Evolutionary conservation across 2,888 invertebrate species (phyloP), one percentile per base, ranked within the genome.

Genomic region (Himalopsyche anomala): DNA sequence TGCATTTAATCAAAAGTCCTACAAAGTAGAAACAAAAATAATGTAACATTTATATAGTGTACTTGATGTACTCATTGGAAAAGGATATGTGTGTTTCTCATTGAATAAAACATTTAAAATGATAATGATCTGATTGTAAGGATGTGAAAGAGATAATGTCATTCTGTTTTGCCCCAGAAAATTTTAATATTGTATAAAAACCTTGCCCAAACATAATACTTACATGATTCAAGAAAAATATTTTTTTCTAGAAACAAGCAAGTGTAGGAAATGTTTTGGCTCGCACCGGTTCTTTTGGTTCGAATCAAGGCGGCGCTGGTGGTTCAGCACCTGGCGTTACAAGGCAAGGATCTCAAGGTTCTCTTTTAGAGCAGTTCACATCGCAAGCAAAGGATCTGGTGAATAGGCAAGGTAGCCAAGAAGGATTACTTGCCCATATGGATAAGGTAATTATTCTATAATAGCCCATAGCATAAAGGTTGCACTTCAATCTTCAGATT

Each of bases 371-470:
- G 91, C 97, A 97, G 90, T 96, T 98, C 90, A 96, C 98, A 5
- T 95, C 95, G 0, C 98, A 98, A 90, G 98, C 98, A 15, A 97
- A 98, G 91, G 98, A 98, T 89, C 92, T 98, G 85, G 97, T 98
- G 2, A 97, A 97, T 0, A 93, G 97, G 2, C 98, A 98, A 91
- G 96, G 96, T 91, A 97, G 97, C 90, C 98, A 98, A 91, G 98
- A 98, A 91, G 97, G 97, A 42, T 90, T 97, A 6, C 92, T 98
- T 11, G 97, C 97, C 2, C 98, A 98, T 88, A 96, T 98, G 94
- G 98, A 98, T 90, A 98, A 98, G 95, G 97, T 97, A 92, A 88
- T 79, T 28, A 4, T 0, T 17, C 11, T 85, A 56, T 85, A 36
- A 81, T 87, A 45, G 82, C 69, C 55, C 19, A 17, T 56, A 42